Evolutionary conservation across 2,113 vertebrate genomes (phyloP).

Genomic region (Chamaetylas fuelleborni): DNA sequence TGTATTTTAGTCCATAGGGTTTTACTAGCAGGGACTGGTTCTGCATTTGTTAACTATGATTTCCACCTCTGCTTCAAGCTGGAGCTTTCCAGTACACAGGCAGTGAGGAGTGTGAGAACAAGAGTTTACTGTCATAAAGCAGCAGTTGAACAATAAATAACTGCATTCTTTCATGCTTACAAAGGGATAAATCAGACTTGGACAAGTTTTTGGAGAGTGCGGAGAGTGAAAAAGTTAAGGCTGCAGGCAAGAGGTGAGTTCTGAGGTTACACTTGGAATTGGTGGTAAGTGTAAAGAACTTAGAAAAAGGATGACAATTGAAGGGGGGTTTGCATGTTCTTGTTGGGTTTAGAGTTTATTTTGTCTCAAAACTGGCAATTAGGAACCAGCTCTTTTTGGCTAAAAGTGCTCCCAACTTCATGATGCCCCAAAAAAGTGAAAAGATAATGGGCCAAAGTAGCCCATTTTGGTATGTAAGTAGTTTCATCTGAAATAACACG

Average conservation of each 20-base stretch:
- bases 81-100: not conserved
- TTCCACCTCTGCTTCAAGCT: not conserved
- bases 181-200: not conserved
- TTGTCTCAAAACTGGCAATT: not conserved
- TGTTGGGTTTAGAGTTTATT: not conserved
- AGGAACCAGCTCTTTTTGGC: not conserved
- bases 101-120: not conserved
- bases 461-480: conserved; percentile 10
- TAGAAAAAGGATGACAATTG: not conserved
- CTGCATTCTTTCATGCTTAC: not conserved
- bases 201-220: not conserved
- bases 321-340: not conserved
- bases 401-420: not conserved
- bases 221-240: not conserved
- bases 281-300: not conserved
- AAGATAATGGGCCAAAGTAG: conserved; percentile 15
- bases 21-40: not conserved
- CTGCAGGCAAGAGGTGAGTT: not conserved
- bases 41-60: not conserved
- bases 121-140: not conserved
- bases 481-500: conserved; percentile 59
- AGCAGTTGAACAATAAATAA: conserved; percentile 7
- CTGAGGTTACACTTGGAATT: not conserved
- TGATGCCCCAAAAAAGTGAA: not conserved
- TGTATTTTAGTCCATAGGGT: not conserved